Base-by-base conservation (phyloP, 2,797 vertebrate genomes). In the Enteromius mattozi region DNA sequence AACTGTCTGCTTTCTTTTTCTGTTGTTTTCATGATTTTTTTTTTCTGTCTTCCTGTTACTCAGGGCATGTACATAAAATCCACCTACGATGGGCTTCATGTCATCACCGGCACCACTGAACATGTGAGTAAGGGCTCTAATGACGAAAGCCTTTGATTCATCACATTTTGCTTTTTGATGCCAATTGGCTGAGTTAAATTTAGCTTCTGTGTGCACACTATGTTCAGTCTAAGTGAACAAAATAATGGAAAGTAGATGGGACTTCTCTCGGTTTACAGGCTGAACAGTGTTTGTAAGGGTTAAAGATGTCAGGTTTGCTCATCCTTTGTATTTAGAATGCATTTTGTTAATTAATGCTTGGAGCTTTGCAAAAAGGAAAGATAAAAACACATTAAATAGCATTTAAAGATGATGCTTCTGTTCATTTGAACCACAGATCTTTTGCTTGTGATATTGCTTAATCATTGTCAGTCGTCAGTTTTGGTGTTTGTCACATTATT, bases 31-130 rank as follows among this genome's bases (percentile, higher is more conserved):
- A 54, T 68, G 33, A 27, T 19, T 76, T 19, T 2, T 74, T 74
- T n/a, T 35, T 89, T 27, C 84, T 79, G 77, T 63, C 86, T 85
- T 7, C 59, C 37, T 87, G 30, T 80, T 40, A 27, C 49, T 83
- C 92, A 99, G 98, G 98, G 98, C 79, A 97, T 99, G 95, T 99
- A 98, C 92, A 99, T 99, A 92, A 98, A 98, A 89, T 99, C 98
- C 82, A 99, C 98, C 35, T 99, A 98, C 30, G 97, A 99, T 42
- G 98, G 98, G 33, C 94, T 98, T 51, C 98, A 99, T 45, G 93
- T 99, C 89, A 96, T 99, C 92, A 99, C 98, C 1, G 98, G 98
- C 78, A 99, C 98, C 27, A 99, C 97, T 5, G 97, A 99, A 94
- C 96, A 99, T 0, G 98, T 99, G 94, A 97, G 97, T 96, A 82